A percentile compares a stretch with the other conserved stretches of the same genome.
Evolutionary conservation across 2,113 vertebrate genomes (phyloP).

Genomic region (Cathartes aura): DNA sequence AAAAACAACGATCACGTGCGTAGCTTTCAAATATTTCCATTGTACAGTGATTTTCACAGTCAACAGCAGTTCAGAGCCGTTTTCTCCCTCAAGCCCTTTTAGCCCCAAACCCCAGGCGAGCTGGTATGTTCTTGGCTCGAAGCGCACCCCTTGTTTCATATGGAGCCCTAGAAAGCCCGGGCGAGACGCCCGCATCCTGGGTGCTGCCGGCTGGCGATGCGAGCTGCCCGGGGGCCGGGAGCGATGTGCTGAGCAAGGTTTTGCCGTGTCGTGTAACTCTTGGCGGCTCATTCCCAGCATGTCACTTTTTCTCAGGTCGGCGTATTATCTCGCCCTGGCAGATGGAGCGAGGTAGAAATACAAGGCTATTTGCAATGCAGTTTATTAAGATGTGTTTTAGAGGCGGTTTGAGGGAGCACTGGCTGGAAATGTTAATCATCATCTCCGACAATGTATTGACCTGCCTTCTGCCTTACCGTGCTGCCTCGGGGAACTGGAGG

Average conservation of each 20-base stretch:
- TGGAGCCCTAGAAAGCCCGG: neutral
- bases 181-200: accelerated
- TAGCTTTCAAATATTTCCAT: neutral
- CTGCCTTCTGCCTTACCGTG: neutral
- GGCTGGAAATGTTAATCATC: conserved; percentile 64
- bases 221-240: neutral
- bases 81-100: neutral
- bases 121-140: neutral
- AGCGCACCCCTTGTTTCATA: neutral
- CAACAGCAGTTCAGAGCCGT: neutral
- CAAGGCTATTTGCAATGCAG: conserved; percentile 52
- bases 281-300: conserved; percentile 19
- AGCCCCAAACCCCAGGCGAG: accelerated
- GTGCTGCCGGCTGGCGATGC: neutral
- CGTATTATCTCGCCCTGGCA: conserved; percentile 68
- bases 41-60: neutral
- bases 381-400: conserved; percentile 68
- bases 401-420: conserved; percentile 37
- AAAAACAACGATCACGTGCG: neutral
- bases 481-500: neutral
- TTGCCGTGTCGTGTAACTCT: neutral
- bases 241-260: conserved; percentile 5
- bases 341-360: conserved; percentile 59
- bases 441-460: neutral
- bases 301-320: conserved; percentile 48